These are phyloP conservation scores for Agrilus cyanescens DNA, from an alignment of 2,888 invertebrate genomes.

Conservation along the genomic window DNA sequence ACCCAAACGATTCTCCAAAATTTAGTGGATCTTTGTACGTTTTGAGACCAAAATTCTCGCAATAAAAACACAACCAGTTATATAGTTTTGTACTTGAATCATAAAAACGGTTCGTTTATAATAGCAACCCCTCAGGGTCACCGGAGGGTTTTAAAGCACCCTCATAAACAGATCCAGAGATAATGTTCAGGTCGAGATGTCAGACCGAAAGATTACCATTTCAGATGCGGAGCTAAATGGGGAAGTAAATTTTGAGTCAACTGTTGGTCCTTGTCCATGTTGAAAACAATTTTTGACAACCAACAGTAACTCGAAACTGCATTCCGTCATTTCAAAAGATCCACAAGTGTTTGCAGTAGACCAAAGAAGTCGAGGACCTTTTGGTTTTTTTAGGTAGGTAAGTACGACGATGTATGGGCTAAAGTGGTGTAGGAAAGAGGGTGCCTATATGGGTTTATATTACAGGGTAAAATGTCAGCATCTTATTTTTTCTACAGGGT, in stretches of 20 bases:
- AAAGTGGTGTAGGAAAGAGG: too few relatives aligned
- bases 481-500: too few relatives aligned
- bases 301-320: conserved; percentile 24
- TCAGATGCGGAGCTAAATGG: conserved; percentile 3
- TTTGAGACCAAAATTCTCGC: too few relatives aligned
- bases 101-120: background rate
- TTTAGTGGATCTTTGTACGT: too few relatives aligned
- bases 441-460: too few relatives aligned
- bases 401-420: too few relatives aligned
- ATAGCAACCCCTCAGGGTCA: conserved; percentile 14
- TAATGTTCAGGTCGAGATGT: conserved; percentile 20
- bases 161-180: conserved; percentile 24
- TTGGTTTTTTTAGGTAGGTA: conserved; percentile 15
- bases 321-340: conserved; percentile 30
- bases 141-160: conserved; percentile 19
- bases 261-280: background rate
- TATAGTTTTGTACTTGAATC: conserved; percentile 1
- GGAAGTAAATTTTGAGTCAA: background rate
- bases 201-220: conserved; percentile 27
- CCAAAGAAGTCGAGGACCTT: conserved; percentile 17
- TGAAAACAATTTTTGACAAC: conserved; percentile 1
- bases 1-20: too few relatives aligned
- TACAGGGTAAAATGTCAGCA: too few relatives aligned
- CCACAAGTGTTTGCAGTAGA: conserved; percentile 33
- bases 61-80: too few relatives aligned